Evolutionary conservation across 2,888 invertebrate genomes (phyloP), one percentile per base, ranked within the genome.

Genomic region (Ormyrus rosae): DNA sequence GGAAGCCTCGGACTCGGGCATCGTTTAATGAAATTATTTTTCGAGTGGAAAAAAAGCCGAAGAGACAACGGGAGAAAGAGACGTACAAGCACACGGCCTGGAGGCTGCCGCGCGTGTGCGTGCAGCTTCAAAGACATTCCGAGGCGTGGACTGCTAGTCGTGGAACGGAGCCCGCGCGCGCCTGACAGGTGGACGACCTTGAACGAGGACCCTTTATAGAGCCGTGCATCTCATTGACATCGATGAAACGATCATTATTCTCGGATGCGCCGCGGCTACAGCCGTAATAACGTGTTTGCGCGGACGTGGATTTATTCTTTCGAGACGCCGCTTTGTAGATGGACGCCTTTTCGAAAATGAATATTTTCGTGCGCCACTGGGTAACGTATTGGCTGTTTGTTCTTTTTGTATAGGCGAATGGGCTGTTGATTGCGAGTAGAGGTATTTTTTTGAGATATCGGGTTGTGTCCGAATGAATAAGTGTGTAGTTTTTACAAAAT

Each of bases 171-270:
- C 82, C 82, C 58, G 78, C 84, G 64, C 79, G 82, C 83, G 82
- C 34, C 56, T 60, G 82, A 78, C 86, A 87, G 86, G 86, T 86
- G 85, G 86, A 85, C 85, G 84, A 86, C 87, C 87, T 87, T 87
- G 87, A 83, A 81, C 77, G 83, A 83, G 84, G 83, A 82, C 84
- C 82, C 83, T 84, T 83, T 83, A 83, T 78, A 77, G 75, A 78
- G 78, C 82, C 85, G 68, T 80, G 83, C 86, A 86, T 86, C 85
- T 86, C 86, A 86, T 87, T 87, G 86, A 86, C 87, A 86, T 84
- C 86, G 83, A 85, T 87, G 82, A 83, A 79, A 71, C 68, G 79
- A 81, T 71, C 73, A 79, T 83, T 81, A 83, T 81, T 80, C 73
- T 72, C 55, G 13, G 2, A 10, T 45, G 19, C 50, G n/a, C 58